Base-by-base conservation (phyloP, 2,888 invertebrate genomes). In the Acleris cristana region DNA sequence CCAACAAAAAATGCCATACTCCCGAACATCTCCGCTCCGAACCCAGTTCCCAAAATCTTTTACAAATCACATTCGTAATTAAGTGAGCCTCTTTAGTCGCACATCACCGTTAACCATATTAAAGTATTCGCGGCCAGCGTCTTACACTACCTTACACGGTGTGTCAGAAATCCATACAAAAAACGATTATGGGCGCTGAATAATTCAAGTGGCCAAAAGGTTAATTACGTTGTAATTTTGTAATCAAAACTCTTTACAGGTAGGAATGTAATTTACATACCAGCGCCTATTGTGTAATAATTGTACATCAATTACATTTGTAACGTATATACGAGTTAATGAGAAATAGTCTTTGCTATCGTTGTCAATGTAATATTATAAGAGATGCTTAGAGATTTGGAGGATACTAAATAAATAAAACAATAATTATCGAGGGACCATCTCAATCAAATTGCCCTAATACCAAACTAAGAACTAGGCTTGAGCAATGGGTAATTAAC, bases 181-280 rank as follows among this genome's bases (percentile, higher is more conserved):
- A 12, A 3, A 40, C 14, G 40, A 14, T 40, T 4, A 4, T 40
- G 60, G 69, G 65, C 26, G 34, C 64, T 48, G 40, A 58, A 34
- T 56, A 23, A 48, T 52, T 49, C 44, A 40, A 40, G 40, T 40
- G 40, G 21, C 40, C 54, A 14, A 59, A 60, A 65, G 40, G 61
- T 66, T 66, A 62, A 66, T 66, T 66, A 61, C 51, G 18, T 26
- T 48, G 58, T 58, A 58, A 58, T 58, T 58, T 48, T 48, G 58
- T 48, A 58, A 58, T 58, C 58, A 58, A 58, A 58, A 26, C 58
- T 58, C 58, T 48, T 58, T 58, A 58, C 58, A 26, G n/a, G 48
- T 58, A 48, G 23, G 45, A 58, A 58, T 58, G 58, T 58, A 48
- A 58, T 48, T 58, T 58, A 26, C 57, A 4, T 18, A 7, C n/a